These are phyloP conservation scores for Tautogolabrus adspersus DNA, from an alignment of 2,113 vertebrate species.

Conservation along the genomic window DNA sequence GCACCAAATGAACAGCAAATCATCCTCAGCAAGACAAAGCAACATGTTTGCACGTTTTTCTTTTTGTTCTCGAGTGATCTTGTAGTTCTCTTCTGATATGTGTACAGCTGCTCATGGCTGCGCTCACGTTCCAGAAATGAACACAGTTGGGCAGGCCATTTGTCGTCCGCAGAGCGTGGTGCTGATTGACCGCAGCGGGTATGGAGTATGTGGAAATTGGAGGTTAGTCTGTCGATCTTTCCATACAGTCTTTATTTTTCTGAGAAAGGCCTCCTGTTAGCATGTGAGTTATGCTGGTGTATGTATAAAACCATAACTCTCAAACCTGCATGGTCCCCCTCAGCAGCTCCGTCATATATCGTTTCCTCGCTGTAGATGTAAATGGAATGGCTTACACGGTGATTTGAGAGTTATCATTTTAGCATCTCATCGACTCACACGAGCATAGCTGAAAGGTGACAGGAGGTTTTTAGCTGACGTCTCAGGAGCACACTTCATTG, in stretches of 20 bases:
- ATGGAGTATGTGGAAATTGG: too few relatives aligned
- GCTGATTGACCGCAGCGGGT: too few relatives aligned
- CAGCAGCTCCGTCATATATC: slow-evolving; percentile 36
- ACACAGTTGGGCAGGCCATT: too few relatives aligned
- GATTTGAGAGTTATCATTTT: slow-evolving; percentile 44
- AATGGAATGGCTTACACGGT: slow-evolving; percentile 44
- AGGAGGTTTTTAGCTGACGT: slow-evolving; percentile 52
- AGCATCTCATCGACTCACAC: slow-evolving; percentile 14
- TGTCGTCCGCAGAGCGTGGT: too few relatives aligned
- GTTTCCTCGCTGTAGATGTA: slow-evolving; percentile 40
- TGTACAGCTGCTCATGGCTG: too few relatives aligned
- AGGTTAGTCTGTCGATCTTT: background rate
- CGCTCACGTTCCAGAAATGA: too few relatives aligned
- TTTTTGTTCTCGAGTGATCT: too few relatives aligned
- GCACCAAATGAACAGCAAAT: too few relatives aligned
- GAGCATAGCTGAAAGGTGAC: slow-evolving; percentile 33
- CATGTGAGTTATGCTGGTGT: slow-evolving; percentile 12
- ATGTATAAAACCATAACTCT: slow-evolving; percentile 35
- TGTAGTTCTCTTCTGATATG: too few relatives aligned
- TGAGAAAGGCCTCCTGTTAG: slow-evolving; percentile 49
- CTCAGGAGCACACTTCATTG: slow-evolving; percentile 53
- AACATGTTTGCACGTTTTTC: too few relatives aligned
- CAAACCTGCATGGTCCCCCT: slow-evolving; percentile 55
- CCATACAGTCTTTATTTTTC: slow-evolving; percentile 23
- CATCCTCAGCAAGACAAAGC: too few relatives aligned